A percentile compares a stretch with the other conserved stretches of the same genome.
phyloP scores from a whole-genome alignment of 2,888 invertebrate genomes.

The Parelbella ahira region DNA sequence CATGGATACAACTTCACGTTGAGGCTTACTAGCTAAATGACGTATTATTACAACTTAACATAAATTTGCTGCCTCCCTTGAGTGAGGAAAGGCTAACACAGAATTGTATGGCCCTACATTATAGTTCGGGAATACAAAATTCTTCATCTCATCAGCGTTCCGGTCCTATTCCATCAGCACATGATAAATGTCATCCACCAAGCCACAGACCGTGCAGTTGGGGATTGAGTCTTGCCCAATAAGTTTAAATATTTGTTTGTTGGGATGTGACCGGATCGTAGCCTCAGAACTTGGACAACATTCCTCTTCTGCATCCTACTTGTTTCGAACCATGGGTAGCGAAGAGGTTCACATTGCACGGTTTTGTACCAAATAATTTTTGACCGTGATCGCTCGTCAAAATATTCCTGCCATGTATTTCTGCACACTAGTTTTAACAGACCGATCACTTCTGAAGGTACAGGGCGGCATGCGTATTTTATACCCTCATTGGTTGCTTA shows the following conservation, averaged over 20 bases:
- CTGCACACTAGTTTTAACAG: neutral
- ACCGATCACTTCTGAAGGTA: too few species aligned
- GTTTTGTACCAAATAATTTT: slow-evolving; percentile 5
- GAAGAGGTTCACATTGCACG: neutral
- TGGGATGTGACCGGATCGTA: neutral
- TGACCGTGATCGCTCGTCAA: neutral
- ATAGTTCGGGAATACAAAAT: too few species aligned
- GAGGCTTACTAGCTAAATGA: too few species aligned
- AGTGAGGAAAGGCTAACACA: too few species aligned
- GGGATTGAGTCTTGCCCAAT: neutral
- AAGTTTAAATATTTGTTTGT: neutral
- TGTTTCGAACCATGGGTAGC: slow-evolving; percentile 1
- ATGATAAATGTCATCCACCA: neutral
- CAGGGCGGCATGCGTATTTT: too few species aligned
- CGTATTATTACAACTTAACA: too few species aligned
- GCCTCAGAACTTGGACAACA: neutral
- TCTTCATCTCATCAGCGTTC: too few species aligned
- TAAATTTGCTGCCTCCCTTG: too few species aligned
- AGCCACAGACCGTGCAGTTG: neutral
- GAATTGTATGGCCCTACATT: too few species aligned
- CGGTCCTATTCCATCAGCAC: slow-evolving; percentile 1
- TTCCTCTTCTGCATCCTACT: neutral
- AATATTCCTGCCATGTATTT: neutral
- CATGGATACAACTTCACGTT: too few species aligned
- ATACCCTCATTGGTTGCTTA: too few species aligned